Base-by-base conservation (phyloP, 2,888 invertebrate species). In the Anodontia alba region DNA sequence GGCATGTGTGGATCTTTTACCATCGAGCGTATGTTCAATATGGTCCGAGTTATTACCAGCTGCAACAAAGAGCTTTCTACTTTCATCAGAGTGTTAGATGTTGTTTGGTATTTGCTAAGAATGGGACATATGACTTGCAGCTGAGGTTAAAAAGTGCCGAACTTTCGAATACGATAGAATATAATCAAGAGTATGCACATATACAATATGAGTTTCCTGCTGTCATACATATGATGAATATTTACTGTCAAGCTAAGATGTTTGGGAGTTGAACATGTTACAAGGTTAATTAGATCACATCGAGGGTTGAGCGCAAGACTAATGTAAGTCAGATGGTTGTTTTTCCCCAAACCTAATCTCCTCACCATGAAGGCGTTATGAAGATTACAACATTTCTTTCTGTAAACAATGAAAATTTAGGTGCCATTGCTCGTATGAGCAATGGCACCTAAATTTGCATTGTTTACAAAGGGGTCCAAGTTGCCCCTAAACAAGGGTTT, bases 41-140 rank as follows among this genome's bases (percentile, higher is more conserved):
- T 69, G 69, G 23, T 69, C 69, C 69, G 42, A 69, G 46, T 69
- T 69, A 29, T 69, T 43, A 43, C 26, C 69, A 17, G 69, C 42
- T 38, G 23, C 69, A 31, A 69, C 38, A 67, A 20, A n/a, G 5
- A 31, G 26, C 12, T 12, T 12, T 12, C 38, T 12, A 8, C 67
- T 10, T 5, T 42, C 42, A 46, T 67, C 33, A 12, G 12, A 7
- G 12, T 20, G 67, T 20, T 23, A 33, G 5, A 67, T 10, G 10
- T 33, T 42, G 8, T n/a, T n/a, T 67, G 36, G 67, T 26, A 67
- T n/a, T 67, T n/a, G n/a, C 33, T 67, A 36, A 67, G 42, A 23
- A n/a, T 3, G 1, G 12, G n/a, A 26, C 23, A 36, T 42, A 33
- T 67, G 12, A n/a, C 12, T n/a, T 2, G 67, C 67, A n/a, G 42